phyloP scores from a whole-genome alignment of 2,113 vertebrate species.

The Pterocles burchelli region DNA sequence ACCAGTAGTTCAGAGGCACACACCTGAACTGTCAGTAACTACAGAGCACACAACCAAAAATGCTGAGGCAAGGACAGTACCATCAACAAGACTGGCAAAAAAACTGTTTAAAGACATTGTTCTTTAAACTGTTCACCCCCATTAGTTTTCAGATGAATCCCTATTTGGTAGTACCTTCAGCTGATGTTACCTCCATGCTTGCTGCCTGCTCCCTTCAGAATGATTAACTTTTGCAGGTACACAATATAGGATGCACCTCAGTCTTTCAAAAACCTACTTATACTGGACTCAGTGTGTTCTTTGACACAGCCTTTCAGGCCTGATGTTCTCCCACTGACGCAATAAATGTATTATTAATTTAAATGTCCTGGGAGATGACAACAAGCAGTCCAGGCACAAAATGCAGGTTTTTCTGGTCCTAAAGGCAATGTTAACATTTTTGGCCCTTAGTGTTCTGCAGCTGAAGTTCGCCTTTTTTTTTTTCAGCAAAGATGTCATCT shows the following conservation, averaged over 20 bases:
- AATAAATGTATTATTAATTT: neutral
- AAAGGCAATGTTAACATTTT: neutral
- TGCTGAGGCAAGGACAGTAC: neutral
- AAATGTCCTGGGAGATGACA: neutral
- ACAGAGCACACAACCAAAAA: neutral
- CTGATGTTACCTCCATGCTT: neutral
- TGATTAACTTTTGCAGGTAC: neutral
- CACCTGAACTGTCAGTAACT: neutral
- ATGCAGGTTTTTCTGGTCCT: neutral
- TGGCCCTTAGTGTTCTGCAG: neutral
- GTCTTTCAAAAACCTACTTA: neutral
- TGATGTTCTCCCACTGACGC: neutral
- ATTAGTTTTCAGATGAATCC: neutral
- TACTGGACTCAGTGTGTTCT: neutral
- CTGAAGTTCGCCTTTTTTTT: neutral
- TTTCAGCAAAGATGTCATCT: neutral
- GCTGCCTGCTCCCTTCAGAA: neutral
- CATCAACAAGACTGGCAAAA: neutral
- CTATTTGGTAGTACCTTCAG: neutral
- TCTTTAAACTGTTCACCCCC: neutral
- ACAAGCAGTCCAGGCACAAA: neutral
- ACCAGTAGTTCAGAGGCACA: neutral
- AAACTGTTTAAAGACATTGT: neutral
- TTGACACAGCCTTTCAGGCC: neutral
- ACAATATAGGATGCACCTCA: neutral